Percentiles rank a stretch among this genome's conserved stretches.
phyloP scores from a whole-genome alignment of 2,113 vertebrate species.

The Chascanopsetta lugubris region DNA sequence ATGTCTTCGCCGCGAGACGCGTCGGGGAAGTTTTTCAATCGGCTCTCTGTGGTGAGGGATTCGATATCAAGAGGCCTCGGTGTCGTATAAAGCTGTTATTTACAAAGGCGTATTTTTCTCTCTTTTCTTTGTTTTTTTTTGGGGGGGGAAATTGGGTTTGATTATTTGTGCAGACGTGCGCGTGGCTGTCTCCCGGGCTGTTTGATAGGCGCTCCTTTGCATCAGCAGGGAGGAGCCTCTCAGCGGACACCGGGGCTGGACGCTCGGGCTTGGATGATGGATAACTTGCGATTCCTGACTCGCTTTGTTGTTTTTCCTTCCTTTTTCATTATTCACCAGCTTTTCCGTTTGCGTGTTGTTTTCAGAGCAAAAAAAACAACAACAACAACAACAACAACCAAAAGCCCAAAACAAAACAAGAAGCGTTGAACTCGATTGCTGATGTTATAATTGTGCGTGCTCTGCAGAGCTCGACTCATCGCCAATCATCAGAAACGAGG shows the following conservation, averaged over 20 bases:
- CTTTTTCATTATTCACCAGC: constrained; percentile 50
- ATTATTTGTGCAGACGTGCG: constrained; percentile 62
- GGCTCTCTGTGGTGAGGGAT: constrained; percentile 53
- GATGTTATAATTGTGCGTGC: constrained; percentile 43
- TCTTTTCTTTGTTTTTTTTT: constrained; percentile 24
- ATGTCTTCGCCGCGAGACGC: constrained; percentile 38
- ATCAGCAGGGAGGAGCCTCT: constrained; percentile 62
- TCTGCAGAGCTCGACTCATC: constrained; percentile 50
- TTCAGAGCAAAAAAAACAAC: constrained; percentile 23
- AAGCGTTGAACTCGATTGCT: constrained; percentile 51
- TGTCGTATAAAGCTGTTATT: constrained; percentile 50
- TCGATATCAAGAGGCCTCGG: constrained; percentile 54
- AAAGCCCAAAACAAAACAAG: neutral
- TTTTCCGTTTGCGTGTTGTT: constrained; percentile 46
- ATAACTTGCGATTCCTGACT: constrained; percentile 57
- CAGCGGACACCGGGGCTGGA: constrained; percentile 61
- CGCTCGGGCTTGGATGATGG: constrained; percentile 59
- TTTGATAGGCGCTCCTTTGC: constrained; percentile 72
- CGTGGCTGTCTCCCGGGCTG: constrained; percentile 46
- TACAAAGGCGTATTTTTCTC: constrained; percentile 51
- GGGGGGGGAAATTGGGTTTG: constrained; percentile 59
- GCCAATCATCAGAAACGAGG: constrained; percentile 45
- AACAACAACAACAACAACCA: constrained; percentile 28
- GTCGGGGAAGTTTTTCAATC: constrained; percentile 51
- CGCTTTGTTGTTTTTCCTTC: constrained; percentile 32